phyloP scores from a whole-genome alignment of 2,888 invertebrate species.

The Agonopterix alstromeriana region DNA sequence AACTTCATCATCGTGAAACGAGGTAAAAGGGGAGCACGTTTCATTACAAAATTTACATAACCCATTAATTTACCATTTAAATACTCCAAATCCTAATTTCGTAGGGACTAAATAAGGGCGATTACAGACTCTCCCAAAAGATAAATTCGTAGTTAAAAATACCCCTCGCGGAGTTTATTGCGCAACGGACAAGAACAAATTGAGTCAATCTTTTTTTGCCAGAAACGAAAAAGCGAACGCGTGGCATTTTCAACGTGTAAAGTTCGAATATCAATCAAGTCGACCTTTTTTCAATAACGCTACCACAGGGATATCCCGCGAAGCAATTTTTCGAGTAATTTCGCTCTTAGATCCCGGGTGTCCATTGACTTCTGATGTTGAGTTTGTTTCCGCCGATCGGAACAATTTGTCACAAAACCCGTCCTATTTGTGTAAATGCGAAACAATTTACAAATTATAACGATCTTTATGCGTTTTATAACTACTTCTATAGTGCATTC shows the following conservation, averaged over 20 bases:
- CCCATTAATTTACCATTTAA: slow-evolving; percentile 41
- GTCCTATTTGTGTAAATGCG: slow-evolving; percentile 7
- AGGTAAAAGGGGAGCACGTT: slow-evolving; percentile 19
- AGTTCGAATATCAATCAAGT: slow-evolving; percentile 72
- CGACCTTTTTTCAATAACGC: slow-evolving; percentile 72
- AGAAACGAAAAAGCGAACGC: slow-evolving; percentile 64
- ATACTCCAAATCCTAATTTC: slow-evolving; percentile 44
- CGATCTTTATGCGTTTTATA: not conserved
- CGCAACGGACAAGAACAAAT: slow-evolving; percentile 72
- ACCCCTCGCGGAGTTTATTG: slow-evolving; percentile 64
- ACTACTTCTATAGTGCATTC: not conserved
- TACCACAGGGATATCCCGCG: slow-evolving; percentile 50
- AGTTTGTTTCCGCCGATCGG: slow-evolving; percentile 31
- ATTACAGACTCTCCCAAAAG: slow-evolving; percentile 53
- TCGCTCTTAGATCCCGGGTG: slow-evolving; percentile 44
- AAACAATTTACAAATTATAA: slow-evolving; percentile 3
- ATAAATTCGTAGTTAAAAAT: slow-evolving; percentile 68
- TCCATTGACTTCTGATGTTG: slow-evolving; percentile 34
- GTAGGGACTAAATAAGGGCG: slow-evolving; percentile 48
- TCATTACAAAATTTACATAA: slow-evolving; percentile 34
- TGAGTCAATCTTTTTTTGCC: slow-evolving; percentile 71
- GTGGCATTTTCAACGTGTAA: slow-evolving; percentile 64
- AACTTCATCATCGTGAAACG: slow-evolving; percentile 6
- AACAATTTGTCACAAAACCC: slow-evolving; percentile 35
- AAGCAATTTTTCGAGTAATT: slow-evolving; percentile 67